Base-by-base conservation (phyloP, 2,113 vertebrate species). In the Aspiorhynchus laticeps region DNA sequence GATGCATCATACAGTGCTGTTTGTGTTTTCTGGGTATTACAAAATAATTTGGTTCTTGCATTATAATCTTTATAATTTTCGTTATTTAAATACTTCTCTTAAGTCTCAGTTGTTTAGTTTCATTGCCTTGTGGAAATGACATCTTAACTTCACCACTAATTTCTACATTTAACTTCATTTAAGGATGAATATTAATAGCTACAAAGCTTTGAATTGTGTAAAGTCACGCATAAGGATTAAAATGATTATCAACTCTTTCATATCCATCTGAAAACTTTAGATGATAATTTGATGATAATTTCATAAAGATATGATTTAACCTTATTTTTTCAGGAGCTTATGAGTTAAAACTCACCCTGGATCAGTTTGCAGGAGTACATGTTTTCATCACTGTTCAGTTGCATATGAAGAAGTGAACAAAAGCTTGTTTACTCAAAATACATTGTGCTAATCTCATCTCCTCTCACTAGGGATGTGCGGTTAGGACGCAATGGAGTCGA, bases 401-500 rank as follows among this genome's bases (percentile, higher is more conserved):
- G 26, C 31, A 75, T 21, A 67, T 24, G 21, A 19, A 61, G n/a
- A 7, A 7, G 5, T 53, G 48, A 83, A 63, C 2, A 26, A 41
- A 78, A 5, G 80, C 12, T 59, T 61, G 19, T 26, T 80, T 4
- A 86, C 36, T 80, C 26, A 43, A 53, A 56, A 26, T 43, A 33
- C 11, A 14, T 73, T 21, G 4, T 43, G 36, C 76, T 26, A 33
- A 28, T 43, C 19, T 31, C 36, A 21, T 56, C 15, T 80, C 26
- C 21, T 36, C 8, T 65, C 12, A 82, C 86, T 90, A 99, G 98
- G 94, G 98, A 99, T 85, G 96, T 98, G 86, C 96, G 98, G 85
- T 94, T 99, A 51, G 98, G 98, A 5, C 95, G 97, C 87, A 98
- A 99, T 69, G 98, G 98, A 0, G 97, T 99, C 56, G 97, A 98